Conservation (phyloP, 2,113 vertebrate species). For the Grallaria varia region DNA sequence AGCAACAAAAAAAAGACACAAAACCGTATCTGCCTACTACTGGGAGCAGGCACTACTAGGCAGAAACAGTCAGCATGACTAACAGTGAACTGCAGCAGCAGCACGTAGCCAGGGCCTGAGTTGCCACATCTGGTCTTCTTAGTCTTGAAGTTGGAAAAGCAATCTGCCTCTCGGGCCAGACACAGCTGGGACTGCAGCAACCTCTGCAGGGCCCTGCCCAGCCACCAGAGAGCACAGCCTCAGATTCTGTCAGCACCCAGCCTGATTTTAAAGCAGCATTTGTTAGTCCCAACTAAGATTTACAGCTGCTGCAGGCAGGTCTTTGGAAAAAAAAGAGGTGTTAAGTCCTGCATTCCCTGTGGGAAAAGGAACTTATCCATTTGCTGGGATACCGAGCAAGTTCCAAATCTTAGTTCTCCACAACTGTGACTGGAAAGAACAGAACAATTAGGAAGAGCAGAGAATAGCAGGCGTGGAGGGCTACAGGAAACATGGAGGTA, state of each 20-base stretch:
- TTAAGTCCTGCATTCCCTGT: neutral
- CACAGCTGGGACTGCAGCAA: neutral
- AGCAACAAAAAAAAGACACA: neutral
- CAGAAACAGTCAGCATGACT: neutral
- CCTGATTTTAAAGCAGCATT: neutral
- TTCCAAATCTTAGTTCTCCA: neutral
- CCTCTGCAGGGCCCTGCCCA: neutral
- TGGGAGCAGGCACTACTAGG: neutral
- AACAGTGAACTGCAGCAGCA: neutral
- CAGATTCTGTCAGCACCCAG: neutral
- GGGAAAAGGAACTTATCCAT: neutral
- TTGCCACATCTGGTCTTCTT: neutral
- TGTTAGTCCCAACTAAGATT: neutral
- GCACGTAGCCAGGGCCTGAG: neutral
- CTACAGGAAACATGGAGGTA: neutral
- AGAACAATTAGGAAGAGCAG: neutral
- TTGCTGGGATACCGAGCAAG: neutral
- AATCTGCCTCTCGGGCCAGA: neutral
- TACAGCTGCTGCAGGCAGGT: neutral
- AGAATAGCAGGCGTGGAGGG: neutral
- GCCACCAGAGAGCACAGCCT: neutral
- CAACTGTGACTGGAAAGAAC: neutral
- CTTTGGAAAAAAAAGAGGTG: neutral
- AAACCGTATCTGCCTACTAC: neutral
- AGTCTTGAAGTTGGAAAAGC: neutral